Base-by-base conservation (phyloP, 2,888 invertebrate genomes). In the Nephrotoma flavescens region DNA sequence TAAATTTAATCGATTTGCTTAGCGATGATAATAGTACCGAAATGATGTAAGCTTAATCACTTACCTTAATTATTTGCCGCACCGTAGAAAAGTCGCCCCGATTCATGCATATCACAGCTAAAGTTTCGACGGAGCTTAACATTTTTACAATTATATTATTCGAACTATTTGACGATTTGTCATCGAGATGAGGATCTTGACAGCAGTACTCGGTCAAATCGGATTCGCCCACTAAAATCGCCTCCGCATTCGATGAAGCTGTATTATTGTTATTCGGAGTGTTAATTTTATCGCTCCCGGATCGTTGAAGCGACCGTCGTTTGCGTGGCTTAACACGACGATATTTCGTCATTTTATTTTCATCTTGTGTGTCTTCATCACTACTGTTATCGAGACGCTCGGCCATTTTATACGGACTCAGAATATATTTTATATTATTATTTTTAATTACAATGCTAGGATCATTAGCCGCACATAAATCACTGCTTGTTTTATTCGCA, bases 41-140 rank as follows among this genome's bases (percentile, higher is more conserved):
- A 31, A 31, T 31, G 31, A 41, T 19, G 6, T 31, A 19, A 85
- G 19, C 31, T 0, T 31, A 31, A 47, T 41, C 47, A 12, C 42
- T 83, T 92, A 97, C 97, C 95, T 96, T 94, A 89, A 96, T 94
- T 87, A 97, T 96, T 92, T 96, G 94, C 89, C 94, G 94, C 0
- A 96, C 96, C 91, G 95, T 95, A 6, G 93, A 93, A 88, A 95
- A 95, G 90, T 96, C 95, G 87, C 94, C 94, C 87, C 94, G 94
- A 89, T 95, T 95, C 83, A 97, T 92, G 83, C 96, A 96, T 90
- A 96, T 93, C 57, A 95, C 93, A n/a, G 96, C 94, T 84, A 97
- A 92, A 88, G 95, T 95, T 88, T 95, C 95, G 0, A 96, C 95
- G 44, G 95, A 94, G 7, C 96, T 94, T 86, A 97, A 90, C 96